Base-by-base conservation (phyloP, 2,797 vertebrate genomes). In the Aldrovandia affinis region DNA sequence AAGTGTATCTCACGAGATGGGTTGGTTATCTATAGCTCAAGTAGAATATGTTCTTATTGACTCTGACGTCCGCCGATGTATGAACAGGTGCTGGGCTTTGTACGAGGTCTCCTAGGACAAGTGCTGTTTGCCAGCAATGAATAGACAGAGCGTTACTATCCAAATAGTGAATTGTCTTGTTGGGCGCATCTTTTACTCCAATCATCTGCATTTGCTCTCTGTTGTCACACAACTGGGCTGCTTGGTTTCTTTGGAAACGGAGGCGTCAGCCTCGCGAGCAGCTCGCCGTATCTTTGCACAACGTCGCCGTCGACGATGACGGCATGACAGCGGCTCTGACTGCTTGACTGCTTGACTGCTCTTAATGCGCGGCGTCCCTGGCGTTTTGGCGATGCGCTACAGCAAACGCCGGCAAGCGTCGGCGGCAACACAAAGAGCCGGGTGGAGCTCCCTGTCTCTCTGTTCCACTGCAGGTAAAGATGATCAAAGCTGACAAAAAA, bases 401-500 rank as follows among this genome's bases (percentile, higher is more conserved):
- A 3, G 36, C 18, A 44, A 47, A 22, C 22, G 44, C n/a, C 9
- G 33, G 68, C 68, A 39, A 39, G 33, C 28, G 1, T 0, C 8
- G 63, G 28, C 28, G 20, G n/a, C 20, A 25, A 57, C 68, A 44
- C 70, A 44, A 25, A 44, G 70, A 42, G 36, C 70, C 22, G 8
- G 70, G 33, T 4, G 50, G 55, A 75, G 70, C 70, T n/a, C 39
- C 18, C 70, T 25, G 20, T 54, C 52, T 15, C 47, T 36, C 78
- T n/a, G 14, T 42, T 61, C 55, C 39, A 28, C 54, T 15, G 28
- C 28, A 42, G 75, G 73, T n/a, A 10, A 15, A 78, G 82, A n/a
- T n/a, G n/a, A 61, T 78, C 77, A 78, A 59, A 83, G 73, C 55
- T n/a, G 77, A 78, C n/a, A 20, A 55, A 78, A 61, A 57, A 78